Evolutionary conservation across 2,113 vertebrate genomes (phyloP).

Genomic region (Boleophthalmus pectinirostris): DNA sequence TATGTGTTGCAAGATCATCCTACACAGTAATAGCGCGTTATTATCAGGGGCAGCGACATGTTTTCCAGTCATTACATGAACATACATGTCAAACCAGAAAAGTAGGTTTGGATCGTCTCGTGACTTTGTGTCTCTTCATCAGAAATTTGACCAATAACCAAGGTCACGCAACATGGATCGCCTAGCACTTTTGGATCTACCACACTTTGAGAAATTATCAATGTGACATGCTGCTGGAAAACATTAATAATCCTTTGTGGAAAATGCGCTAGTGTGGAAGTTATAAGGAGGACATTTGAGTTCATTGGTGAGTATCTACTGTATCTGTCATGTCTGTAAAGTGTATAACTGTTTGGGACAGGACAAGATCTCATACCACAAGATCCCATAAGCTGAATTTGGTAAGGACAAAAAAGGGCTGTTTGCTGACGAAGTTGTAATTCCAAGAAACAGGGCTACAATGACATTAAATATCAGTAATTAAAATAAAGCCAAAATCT

Average conservation of each 20-base stretch:
- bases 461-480: too few species aligned
- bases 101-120: not conserved
- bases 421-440: too few species aligned
- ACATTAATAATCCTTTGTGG: not conserved
- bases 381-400: too few species aligned
- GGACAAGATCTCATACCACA: too few species aligned
- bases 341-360: not conserved
- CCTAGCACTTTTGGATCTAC: not conserved
- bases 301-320: not conserved
- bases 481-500: too few species aligned
- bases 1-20: not conserved
- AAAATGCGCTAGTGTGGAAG: not conserved
- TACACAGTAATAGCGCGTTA: not conserved
- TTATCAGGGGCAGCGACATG: too few species aligned
- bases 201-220: not conserved
- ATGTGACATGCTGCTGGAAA: not conserved
- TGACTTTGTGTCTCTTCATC: not conserved
- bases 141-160: not conserved
- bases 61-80: not conserved
- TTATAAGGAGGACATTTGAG: not conserved
- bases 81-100: not conserved
- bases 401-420: too few species aligned
- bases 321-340: not conserved
- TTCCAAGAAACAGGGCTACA: too few species aligned
- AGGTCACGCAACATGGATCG: conserved; percentile 1